phyloP scores from a whole-genome alignment of 2,888 invertebrate species.

The Scaptomyza flava region DNA sequence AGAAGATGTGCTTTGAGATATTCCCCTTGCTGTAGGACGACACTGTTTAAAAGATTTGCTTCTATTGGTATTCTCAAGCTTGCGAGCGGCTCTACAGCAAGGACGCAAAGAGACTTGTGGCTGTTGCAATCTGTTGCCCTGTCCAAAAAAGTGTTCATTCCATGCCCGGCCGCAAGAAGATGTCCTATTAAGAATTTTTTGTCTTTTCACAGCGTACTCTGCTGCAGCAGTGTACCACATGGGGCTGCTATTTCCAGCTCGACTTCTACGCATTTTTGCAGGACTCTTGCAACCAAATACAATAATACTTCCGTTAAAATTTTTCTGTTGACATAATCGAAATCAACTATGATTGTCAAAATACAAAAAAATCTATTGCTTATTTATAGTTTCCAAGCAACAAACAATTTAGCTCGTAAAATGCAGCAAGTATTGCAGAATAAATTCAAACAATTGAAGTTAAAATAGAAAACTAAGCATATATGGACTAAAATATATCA shows the following conservation, averaged over 20 bases:
- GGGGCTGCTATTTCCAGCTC: conserved; percentile 25
- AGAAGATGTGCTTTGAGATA: background rate
- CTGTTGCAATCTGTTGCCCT: conserved; percentile 1
- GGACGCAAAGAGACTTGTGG: background rate
- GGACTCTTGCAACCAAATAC: conserved; percentile 45
- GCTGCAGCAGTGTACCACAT: conserved; percentile 29
- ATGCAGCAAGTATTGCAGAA: background rate
- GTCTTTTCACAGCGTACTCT: conserved; percentile 9
- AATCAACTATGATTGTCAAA: conserved; percentile 17
- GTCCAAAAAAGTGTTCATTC: background rate
- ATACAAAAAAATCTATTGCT: background rate
- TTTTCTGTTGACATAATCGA: conserved; percentile 52
- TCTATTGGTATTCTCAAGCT: background rate
- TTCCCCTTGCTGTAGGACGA: background rate
- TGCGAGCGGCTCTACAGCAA: background rate
- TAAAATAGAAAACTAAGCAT: background rate
- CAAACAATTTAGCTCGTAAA: background rate
- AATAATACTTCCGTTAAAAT: conserved; percentile 64
- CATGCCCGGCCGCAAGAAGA: background rate
- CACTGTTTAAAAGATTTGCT: background rate
- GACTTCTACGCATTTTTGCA: conserved; percentile 36
- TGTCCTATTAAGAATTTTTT: background rate
- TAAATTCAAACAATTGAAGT: background rate
- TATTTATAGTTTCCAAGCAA: background rate
- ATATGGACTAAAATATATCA: background rate